Evolutionary conservation across 2,888 invertebrate species (phyloP).

Genomic region (Hipparchia semele): DNA sequence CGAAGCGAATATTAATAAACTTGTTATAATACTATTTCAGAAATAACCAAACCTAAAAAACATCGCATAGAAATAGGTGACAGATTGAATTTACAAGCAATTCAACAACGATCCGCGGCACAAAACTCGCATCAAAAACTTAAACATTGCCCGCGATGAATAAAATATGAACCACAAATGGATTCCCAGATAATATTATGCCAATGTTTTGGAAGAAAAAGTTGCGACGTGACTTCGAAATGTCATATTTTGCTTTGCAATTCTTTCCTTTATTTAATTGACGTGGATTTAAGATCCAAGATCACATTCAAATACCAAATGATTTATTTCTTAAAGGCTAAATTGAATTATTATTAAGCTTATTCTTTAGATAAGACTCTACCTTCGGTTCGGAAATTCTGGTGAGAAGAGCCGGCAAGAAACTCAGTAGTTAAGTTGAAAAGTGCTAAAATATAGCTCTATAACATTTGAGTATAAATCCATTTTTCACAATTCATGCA

Average conservation of each 20-base stretch:
- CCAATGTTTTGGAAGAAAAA: slow-evolving; percentile 42
- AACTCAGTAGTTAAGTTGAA: too few species aligned
- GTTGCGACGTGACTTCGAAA: background rate
- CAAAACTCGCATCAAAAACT: slow-evolving; percentile 20
- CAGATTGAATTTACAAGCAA: slow-evolving; percentile 14
- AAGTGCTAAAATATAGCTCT: too few species aligned
- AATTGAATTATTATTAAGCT: too few species aligned
- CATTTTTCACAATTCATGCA: too few species aligned
- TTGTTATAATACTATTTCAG: background rate
- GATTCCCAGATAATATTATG: slow-evolving; percentile 41
- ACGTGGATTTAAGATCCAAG: background rate
- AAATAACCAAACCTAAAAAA: background rate
- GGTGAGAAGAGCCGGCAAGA: too few species aligned
- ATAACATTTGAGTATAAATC: too few species aligned
- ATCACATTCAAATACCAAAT: background rate
- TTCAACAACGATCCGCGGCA: slow-evolving; percentile 13
- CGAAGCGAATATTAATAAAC: too few species aligned
- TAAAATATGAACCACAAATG: slow-evolving; percentile 24
- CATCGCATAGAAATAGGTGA: slow-evolving; percentile 1
- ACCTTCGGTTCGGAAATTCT: too few species aligned
- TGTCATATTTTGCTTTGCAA: background rate
- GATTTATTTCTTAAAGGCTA: too few species aligned
- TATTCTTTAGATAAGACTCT: too few species aligned
- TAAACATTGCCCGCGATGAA: slow-evolving; percentile 19
- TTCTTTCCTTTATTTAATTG: slow-evolving; percentile 1